Evolutionary conservation across 2,888 invertebrate genomes (phyloP).

Genomic region (Phasia obesa): DNA sequence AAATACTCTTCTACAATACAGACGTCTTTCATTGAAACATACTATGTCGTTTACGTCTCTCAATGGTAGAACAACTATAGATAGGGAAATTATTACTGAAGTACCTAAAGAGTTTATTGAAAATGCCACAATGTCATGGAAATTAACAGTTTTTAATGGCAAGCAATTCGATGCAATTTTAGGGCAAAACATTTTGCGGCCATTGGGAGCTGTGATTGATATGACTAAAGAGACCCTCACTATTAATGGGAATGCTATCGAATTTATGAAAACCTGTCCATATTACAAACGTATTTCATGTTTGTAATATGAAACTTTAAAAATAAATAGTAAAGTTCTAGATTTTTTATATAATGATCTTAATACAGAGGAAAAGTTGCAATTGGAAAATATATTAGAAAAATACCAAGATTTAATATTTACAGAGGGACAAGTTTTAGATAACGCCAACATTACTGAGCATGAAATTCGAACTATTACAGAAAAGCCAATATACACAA

Average conservation of each 20-base stretch:
- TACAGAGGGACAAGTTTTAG: conserved; percentile 11
- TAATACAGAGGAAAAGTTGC: conserved; percentile 2
- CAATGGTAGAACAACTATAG: conserved; percentile 38
- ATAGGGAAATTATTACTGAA: conserved; percentile 35
- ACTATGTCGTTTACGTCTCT: conserved; percentile 35
- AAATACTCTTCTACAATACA: conserved; percentile 46
- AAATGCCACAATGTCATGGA: conserved; percentile 57
- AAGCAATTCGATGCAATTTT: conserved; percentile 24
- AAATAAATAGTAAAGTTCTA: not conserved
- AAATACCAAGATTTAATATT: conserved; percentile 10
- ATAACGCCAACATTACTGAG: conserved; percentile 12
- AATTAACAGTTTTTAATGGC: conserved; percentile 24
- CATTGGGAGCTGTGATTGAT: conserved; percentile 41
- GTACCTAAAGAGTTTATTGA: conserved; percentile 41
- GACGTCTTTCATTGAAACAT: conserved; percentile 28
- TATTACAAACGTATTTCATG: not conserved
- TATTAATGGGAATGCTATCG: conserved; percentile 10
- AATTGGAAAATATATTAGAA: conserved; percentile 7
- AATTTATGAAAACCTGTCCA: conserved; percentile 27
- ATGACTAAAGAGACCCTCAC: conserved; percentile 25
- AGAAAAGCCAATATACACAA: conserved; percentile 9
- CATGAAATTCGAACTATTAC: conserved; percentile 23
- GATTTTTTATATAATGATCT: conserved; percentile 15
- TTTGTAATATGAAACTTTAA: not conserved
- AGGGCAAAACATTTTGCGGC: conserved; percentile 43